Percentiles rank a stretch among this genome's conserved stretches.
Evolutionary conservation across 2,888 invertebrate genomes (phyloP).

Genomic region (Dicranocentrus wangi): DNA sequence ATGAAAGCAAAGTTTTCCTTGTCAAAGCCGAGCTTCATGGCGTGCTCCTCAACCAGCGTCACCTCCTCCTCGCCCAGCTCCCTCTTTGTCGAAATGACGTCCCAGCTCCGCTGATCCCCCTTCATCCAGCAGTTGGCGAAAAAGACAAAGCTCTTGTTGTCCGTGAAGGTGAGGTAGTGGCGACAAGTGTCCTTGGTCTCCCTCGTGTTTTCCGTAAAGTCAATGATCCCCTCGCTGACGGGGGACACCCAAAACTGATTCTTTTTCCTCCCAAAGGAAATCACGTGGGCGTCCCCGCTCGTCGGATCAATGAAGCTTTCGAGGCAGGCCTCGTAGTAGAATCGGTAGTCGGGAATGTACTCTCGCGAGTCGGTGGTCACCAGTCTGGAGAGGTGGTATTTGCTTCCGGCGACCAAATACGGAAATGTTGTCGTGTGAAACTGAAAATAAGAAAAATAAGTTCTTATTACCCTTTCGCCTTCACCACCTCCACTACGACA

Average conservation of each 20-base stretch:
- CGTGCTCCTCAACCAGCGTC: slow-evolving; percentile 18
- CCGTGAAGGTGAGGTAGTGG: slow-evolving; percentile 22
- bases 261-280: too few species aligned
- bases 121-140: slow-evolving; percentile 9
- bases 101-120: slow-evolving; percentile 18
- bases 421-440: too few species aligned
- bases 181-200: not conserved
- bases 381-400: slow-evolving; percentile 44
- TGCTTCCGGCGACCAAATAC: slow-evolving; percentile 25
- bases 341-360: not conserved
- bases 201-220: too few species aligned
- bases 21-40: slow-evolving; percentile 6
- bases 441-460: too few species aligned
- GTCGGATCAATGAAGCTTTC: too few species aligned
- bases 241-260: too few species aligned
- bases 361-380: too few species aligned
- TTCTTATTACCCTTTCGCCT: too few species aligned
- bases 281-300: too few species aligned
- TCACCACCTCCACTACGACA: too few species aligned
- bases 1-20: slow-evolving; percentile 21
- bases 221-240: too few species aligned
- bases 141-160: slow-evolving; percentile 15
- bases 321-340: slow-evolving; percentile 2
- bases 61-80: not conserved
- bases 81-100: not conserved